Base-by-base conservation (phyloP, 2,113 vertebrate genomes). In the Condylura cristata region DNA sequence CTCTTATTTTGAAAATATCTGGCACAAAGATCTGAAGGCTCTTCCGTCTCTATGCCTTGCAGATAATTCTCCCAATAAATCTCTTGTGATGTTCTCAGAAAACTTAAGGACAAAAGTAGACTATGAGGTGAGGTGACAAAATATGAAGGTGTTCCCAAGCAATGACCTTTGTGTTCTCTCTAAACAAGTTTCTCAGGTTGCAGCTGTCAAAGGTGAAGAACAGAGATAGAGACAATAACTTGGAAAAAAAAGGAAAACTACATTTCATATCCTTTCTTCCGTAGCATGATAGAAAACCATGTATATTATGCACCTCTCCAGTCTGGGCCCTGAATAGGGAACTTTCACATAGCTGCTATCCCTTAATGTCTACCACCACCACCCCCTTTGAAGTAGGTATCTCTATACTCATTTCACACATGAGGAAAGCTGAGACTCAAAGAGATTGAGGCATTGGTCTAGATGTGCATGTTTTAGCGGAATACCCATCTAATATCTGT, bases 371-470 rank as follows among this genome's bases (percentile, higher is more conserved):
- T 1, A 41, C 34, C 63, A 20, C 37, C 53, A 44, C 17, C 26
- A 51, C 18, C 20, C 20, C 17, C 56, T 58, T 51, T 6, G 28
- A 65, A 5, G 28, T 37, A 44, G 60, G 5, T 8, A 8, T 41
- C 9, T 20, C 16, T 34, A 80, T 91, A 80, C 56, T 44, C 89
- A 46, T 97, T 87, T 88, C 90, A 95, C 53, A 68, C 37, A 60
- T 66, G 71, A 41, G 30, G 75, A 93, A 58, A 84, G 32, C 39
- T 65, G 80, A 86, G 48, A 17, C 22, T 56, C 84, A 93, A 53
- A 75, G 72, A 80, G 22, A 58, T n/a, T 32, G 32, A 91, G 34
- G 71, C 70, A 53, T 9, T 39, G 80, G 24, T 71, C 51, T 60
- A 74, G 41, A 41, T 32, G 18, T 8, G 17, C n/a, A 30, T 66